Conservation (phyloP, 1,140 invertebrate species). For the Pentalonia nigronervosa region DNA sequence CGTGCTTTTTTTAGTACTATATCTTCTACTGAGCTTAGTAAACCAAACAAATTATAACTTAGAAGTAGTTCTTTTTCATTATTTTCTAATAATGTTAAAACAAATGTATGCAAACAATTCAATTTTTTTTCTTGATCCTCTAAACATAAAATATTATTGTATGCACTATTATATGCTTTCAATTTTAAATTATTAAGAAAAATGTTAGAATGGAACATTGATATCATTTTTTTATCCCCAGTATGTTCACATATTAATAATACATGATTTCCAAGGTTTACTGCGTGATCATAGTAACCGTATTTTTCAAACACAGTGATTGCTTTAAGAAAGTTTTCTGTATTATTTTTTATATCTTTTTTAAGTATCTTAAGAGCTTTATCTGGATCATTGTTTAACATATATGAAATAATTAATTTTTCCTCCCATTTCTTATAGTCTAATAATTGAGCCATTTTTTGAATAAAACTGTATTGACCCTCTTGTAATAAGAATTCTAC, state of each 20-base stretch:
- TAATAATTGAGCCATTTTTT: slow-evolving; percentile 30
- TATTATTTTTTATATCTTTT: slow-evolving; percentile 12
- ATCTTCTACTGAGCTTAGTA: slow-evolving; percentile 48
- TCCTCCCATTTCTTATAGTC: slow-evolving; percentile 36
- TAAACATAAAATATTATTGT: slow-evolving; percentile 35
- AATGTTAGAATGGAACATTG: slow-evolving; percentile 51
- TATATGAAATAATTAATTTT: slow-evolving; percentile 43
- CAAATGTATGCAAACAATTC: slow-evolving; percentile 54
- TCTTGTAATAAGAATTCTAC: slow-evolving; percentile 47
- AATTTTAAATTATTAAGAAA: slow-evolving; percentile 53
- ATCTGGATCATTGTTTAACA: slow-evolving; percentile 53
- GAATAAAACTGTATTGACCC: slow-evolving; percentile 34
- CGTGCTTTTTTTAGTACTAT: slow-evolving; percentile 52
- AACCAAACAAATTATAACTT: slow-evolving; percentile 37
- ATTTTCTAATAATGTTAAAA: slow-evolving; percentile 46
- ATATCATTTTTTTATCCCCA: slow-evolving; percentile 22
- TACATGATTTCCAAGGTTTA: slow-evolving; percentile 40
- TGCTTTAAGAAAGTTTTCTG: slow-evolving; percentile 22
- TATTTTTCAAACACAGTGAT: slow-evolving; percentile 51
- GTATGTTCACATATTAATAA: neutral
- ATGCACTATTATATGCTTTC: slow-evolving; percentile 5
- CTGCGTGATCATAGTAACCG: slow-evolving; percentile 33
- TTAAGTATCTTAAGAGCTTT: slow-evolving; percentile 31
- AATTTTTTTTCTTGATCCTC: slow-evolving; percentile 37
- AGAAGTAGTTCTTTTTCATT: slow-evolving; percentile 28